Evolutionary conservation across 1,140 invertebrate genomes (phyloP).

Genomic region (Pogonognathellus flavescens): DNA sequence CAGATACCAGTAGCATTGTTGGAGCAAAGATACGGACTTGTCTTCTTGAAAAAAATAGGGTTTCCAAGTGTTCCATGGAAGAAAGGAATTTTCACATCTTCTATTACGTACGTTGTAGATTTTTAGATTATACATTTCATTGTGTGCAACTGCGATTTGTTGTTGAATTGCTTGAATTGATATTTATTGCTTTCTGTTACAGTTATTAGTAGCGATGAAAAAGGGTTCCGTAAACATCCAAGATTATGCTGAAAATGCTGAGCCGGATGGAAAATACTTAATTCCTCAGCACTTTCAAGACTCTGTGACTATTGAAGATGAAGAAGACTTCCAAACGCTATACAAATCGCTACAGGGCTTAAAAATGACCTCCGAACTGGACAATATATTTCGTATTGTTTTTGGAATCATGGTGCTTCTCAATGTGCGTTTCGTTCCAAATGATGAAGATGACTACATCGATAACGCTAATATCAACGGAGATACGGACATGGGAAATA

Average conservation of each 20-base stretch:
- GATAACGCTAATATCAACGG: slow-evolving; percentile 4
- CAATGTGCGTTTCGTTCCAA: slow-evolving; percentile 43
- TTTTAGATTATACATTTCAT: too few relatives aligned
- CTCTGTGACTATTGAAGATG: slow-evolving; percentile 4
- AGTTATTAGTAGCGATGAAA: slow-evolving; percentile 53
- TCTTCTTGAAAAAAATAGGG: slow-evolving; percentile 75
- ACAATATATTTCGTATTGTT: slow-evolving; percentile 46
- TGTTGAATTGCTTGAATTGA: too few relatives aligned
- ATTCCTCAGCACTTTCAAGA: slow-evolving; percentile 47
- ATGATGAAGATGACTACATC: slow-evolving; percentile 26
- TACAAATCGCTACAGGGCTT: slow-evolving; percentile 51
- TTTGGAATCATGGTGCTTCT: slow-evolving; percentile 60
- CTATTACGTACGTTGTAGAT: slow-evolving; percentile 71
- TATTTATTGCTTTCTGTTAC: neutral
- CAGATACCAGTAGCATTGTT: slow-evolving; percentile 73
- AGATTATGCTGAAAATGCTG: slow-evolving; percentile 13
- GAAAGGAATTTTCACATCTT: slow-evolving; percentile 75
- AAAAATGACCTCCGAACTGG: slow-evolving; percentile 44
- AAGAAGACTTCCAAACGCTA: slow-evolving; percentile 51
- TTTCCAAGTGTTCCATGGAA: slow-evolving; percentile 70
- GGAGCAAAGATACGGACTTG: slow-evolving; percentile 78
- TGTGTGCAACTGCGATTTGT: too few relatives aligned
- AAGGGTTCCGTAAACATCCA: slow-evolving; percentile 5
- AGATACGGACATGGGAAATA: neutral
- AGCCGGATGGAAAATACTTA: neutral